Percentiles rank a stretch among this genome's conserved stretches.
Evolutionary conservation across 2,888 invertebrate genomes (phyloP).

Genomic region (Busseola fusca): DNA sequence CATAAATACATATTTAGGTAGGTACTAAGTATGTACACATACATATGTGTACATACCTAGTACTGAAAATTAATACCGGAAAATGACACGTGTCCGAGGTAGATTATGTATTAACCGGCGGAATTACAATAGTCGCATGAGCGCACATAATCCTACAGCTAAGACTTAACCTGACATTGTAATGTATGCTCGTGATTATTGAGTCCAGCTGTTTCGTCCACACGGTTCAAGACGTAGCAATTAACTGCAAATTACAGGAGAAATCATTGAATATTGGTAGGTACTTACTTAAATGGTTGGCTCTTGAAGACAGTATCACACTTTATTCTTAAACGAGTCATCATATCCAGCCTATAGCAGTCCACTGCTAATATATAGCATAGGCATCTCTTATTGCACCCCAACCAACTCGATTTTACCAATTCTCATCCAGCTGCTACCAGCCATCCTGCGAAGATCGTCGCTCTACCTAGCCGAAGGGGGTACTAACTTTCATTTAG

Average conservation of each 20-base stretch:
- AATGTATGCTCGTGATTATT: slow-evolving; percentile 44
- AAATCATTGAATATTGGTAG: background rate
- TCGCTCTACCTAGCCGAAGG: no score
- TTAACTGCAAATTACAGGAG: slow-evolving; percentile 2
- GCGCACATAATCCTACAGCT: slow-evolving; percentile 45
- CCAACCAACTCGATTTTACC: no score
- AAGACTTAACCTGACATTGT: slow-evolving; percentile 31
- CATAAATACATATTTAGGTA: no score
- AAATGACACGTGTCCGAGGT: slow-evolving; percentile 48
- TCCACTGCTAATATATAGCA: no score
- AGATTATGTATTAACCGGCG: slow-evolving; percentile 46
- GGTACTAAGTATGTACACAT: no score
- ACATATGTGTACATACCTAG: no score
- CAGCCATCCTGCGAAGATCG: no score
- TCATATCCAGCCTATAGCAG: no score
- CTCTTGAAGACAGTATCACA: background rate
- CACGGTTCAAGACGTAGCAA: slow-evolving; percentile 6
- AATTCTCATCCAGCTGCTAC: no score
- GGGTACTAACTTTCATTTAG: no score
- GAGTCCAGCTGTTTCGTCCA: slow-evolving; percentile 36
- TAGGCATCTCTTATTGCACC: no score
- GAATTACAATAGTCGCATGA: slow-evolving; percentile 46
- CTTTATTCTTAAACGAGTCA: no score
- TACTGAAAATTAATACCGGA: slow-evolving; percentile 31
- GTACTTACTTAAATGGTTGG: background rate